Evolutionary conservation across 2,113 vertebrate genomes (phyloP), one percentile per base, ranked within the genome.

Genomic region (Ailurus styani): DNA sequence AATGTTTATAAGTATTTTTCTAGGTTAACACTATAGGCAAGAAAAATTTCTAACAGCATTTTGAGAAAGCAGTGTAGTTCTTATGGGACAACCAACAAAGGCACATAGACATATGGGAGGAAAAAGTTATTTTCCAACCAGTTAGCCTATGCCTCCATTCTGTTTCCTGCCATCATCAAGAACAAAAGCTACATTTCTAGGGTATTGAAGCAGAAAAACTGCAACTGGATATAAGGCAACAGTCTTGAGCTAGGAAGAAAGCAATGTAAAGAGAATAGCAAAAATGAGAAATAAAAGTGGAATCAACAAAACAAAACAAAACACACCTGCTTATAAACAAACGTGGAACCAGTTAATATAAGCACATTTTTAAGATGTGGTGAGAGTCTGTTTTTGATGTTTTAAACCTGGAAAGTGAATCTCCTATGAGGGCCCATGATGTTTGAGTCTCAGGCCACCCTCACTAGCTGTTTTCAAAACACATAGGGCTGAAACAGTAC

Each of bases 1-100:
- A 57, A 60, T 95, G 90, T 50, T 62, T 97, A 11, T 78, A 91
- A 90, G 5, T 92, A 79, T 97, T 97, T 91, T 52, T 93, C 57
- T 81, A 88, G 12, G 82, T 27, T 75, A 94, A 90, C 21, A 52
- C 62, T 17, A 0, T 20, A 93, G 57, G 25, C 90, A 97, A 98
- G 95, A 81, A 57, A 47, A 82, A 37, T 27, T 78, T 90, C 66
- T 97, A 93, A 79, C 20, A 81, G 21, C 27, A 90, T 15, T 90
- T 75, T 97, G 20, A 7, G 31, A 82, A 95, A 57, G 79, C 66
- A 95, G 9, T 94, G 62, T 87, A 91, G n/a, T 7, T 70, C 50
- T 96, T 96, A 62, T 47, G 82, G 68, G 31, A 34, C 34, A 91
- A 88, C 10, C n/a, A 96, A 90, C 12, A 87, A 47, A 95, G 66